Conservation (phyloP, 64 coral and sea anemone species). For the Montipora sp. region DNA sequence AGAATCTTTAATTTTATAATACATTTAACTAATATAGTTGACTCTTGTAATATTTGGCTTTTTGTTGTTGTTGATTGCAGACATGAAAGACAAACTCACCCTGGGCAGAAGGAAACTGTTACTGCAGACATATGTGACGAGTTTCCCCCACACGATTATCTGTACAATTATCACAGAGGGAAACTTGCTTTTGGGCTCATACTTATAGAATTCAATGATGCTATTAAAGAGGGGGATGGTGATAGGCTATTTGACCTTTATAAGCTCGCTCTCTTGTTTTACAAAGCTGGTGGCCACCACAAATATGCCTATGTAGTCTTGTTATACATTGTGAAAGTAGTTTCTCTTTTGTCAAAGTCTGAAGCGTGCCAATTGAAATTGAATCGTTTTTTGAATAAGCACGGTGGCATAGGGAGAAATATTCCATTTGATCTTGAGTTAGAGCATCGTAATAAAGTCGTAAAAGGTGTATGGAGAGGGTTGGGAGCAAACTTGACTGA, state of each 20-base stretch:
- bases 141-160: background rate
- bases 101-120: conserved; percentile 8
- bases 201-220: conserved; percentile 45
- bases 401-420: conserved; percentile 18
- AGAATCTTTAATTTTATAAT: conserved; percentile 8
- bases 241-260: conserved; percentile 17
- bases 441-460: background rate
- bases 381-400: background rate
- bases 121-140: conserved; percentile 25
- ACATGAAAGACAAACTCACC: conserved; percentile 21
- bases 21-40: conserved; percentile 12
- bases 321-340: background rate
- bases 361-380: background rate
- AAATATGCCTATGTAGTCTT: conserved; percentile 33
- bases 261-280: background rate
- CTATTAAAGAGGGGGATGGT: conserved; percentile 47
- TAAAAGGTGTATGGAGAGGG: background rate
- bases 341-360: background rate
- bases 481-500: background rate
- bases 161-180: conserved; percentile 21
- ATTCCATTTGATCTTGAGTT: conserved; percentile 23
- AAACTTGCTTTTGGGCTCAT: conserved; percentile 37
- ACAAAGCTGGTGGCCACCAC: background rate
- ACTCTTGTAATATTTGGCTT: conserved; percentile 25
- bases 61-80: conserved; percentile 18